phyloP scores from a whole-genome alignment of 1,140 invertebrate species.

The Onthophagus taurus region DNA sequence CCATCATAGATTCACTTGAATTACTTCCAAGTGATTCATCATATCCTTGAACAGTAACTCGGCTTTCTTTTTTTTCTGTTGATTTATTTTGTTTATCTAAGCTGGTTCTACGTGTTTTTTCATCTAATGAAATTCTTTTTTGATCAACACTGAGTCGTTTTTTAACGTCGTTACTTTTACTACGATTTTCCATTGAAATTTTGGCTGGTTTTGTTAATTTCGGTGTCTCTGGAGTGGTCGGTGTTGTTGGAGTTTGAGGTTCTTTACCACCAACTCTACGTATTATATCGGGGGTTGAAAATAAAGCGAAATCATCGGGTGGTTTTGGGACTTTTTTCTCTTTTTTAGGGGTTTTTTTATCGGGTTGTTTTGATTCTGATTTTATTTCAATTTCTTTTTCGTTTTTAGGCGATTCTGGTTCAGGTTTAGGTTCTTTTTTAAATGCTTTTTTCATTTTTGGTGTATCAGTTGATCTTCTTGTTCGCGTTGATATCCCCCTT shows the following conservation, averaged over 20 bases:
- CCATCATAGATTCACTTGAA: constrained; percentile 15
- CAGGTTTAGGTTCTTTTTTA: constrained; percentile 17
- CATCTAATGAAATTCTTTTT: constrained; percentile 7
- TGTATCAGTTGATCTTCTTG: constrained; percentile 25
- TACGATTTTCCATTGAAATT: constrained; percentile 22
- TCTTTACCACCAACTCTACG: constrained; percentile 49
- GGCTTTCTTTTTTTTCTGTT: constrained; percentile 6
- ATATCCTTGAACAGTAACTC: constrained; percentile 14
- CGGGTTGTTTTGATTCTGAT: constrained; percentile 19
- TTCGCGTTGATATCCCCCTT: constrained; percentile 11
- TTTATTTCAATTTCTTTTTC: constrained; percentile 30
- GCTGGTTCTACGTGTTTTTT: constrained; percentile 12
- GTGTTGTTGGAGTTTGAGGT: constrained; percentile 34
- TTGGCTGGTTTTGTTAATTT: constrained; percentile 27
- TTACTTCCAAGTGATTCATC: constrained; percentile 13
- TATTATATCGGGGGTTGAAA: constrained; percentile 70
- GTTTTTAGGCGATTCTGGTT: constrained; percentile 33
- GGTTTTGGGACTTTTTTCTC: constrained; percentile 59
- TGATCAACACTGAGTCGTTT: constrained; percentile 12
- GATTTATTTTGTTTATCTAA: constrained; percentile 9
- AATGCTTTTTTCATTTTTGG: constrained; percentile 18
- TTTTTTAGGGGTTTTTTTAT: constrained; percentile 45
- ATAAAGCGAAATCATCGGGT: constrained; percentile 56
- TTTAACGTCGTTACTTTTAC: constrained; percentile 14
- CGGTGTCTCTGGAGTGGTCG: constrained; percentile 26